phyloP scores from a whole-genome alignment of 1,140 invertebrate species.

The Orussus abietinus region DNA sequence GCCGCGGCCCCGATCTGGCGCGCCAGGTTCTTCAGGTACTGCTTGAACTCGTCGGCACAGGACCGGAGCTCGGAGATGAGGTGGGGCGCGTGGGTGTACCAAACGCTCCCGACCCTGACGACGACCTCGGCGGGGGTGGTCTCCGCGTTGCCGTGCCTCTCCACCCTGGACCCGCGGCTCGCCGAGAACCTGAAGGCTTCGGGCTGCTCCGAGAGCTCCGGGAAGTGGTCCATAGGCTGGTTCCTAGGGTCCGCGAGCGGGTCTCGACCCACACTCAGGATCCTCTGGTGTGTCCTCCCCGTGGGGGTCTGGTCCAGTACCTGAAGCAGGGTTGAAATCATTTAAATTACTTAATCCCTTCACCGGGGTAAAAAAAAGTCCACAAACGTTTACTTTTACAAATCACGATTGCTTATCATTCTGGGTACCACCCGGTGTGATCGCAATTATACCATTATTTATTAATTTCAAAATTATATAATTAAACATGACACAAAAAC shows the following conservation, averaged over 20 bases:
- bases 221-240: conserved; percentile 32
- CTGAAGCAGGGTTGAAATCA: too few species aligned
- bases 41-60: conserved; percentile 67
- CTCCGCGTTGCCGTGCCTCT: conserved; percentile 22
- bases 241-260: conserved; percentile 54
- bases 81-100: conserved; percentile 86
- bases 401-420: too few species aligned
- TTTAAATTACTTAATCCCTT: too few species aligned
- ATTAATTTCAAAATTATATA: too few species aligned
- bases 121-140: conserved; percentile 46
- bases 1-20: conserved; percentile 84
- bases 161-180: conserved; percentile 23
- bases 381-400: too few species aligned
- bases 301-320: conserved; percentile 85
- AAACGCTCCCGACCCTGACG: conserved; percentile 85
- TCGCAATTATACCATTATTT: too few species aligned
- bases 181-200: conserved; percentile 46
- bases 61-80: conserved; percentile 82
- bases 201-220: conserved; percentile 26
- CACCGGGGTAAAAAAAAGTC: too few species aligned
- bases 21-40: conserved; percentile 70
- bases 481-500: too few species aligned
- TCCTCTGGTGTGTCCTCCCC: conserved; percentile 76
- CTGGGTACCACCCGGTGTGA: too few species aligned
- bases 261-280: conserved; percentile 81